Conservation (phyloP, 2,113 vertebrate species). For the Ceratotherium simum region DNA sequence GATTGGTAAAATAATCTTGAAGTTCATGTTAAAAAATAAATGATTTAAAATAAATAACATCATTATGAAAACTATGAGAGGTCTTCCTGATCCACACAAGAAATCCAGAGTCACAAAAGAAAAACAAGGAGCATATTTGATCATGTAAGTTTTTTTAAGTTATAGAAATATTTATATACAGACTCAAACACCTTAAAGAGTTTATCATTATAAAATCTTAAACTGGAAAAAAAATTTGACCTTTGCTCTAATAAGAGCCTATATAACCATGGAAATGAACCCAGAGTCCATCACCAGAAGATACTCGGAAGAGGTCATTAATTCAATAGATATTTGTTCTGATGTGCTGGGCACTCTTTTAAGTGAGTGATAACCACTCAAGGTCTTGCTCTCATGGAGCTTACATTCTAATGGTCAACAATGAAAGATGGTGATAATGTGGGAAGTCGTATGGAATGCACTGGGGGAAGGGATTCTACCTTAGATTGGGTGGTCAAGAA, state of each 20-base stretch:
- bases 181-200: neutral
- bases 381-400: too few species aligned
- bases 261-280: neutral
- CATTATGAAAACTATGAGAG: neutral
- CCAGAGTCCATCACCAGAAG: too few species aligned
- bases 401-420: neutral
- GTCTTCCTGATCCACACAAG: neutral
- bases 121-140: neutral
- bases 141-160: neutral
- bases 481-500: neutral
- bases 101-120: neutral
- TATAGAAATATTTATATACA: neutral
- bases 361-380: accelerated
- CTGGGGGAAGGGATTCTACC: neutral
- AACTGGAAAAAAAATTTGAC: neutral
- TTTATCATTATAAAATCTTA: neutral
- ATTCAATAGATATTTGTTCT: neutral
- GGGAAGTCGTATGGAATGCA: neutral
- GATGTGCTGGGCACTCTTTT: neutral
- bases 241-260: neutral
- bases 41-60: neutral
- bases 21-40: neutral
- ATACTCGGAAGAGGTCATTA: neutral
- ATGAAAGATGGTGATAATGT: neutral
- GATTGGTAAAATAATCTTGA: neutral